Percentiles rank a stretch among this genome's conserved stretches.
Conservation (phyloP, 2,888 invertebrate species). For the Drosophila rellima region DNA sequence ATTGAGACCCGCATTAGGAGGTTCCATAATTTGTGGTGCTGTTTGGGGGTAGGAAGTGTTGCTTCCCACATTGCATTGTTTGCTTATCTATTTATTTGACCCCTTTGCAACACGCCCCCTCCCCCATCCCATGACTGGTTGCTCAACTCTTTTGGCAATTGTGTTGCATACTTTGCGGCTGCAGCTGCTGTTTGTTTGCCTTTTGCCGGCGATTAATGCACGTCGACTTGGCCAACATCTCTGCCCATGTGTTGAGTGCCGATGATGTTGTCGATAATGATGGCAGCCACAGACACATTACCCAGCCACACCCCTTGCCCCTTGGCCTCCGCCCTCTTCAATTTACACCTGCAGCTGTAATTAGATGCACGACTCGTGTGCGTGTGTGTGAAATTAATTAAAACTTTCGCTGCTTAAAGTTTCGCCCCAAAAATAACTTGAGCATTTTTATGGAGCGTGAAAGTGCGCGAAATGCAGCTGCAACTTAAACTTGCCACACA, state of each 20-base stretch:
- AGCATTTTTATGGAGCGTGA: constrained; percentile 52
- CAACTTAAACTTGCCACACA: constrained; percentile 24
- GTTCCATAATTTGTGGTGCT: not conserved
- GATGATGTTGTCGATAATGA: constrained; percentile 68
- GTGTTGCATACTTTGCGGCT: constrained; percentile 78
- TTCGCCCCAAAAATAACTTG: constrained; percentile 47
- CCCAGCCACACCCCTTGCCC: constrained; percentile 2
- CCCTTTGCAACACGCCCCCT: not conserved
- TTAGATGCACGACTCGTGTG: constrained; percentile 74
- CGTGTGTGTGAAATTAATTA: constrained; percentile 77
- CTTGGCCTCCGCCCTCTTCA: not conserved
- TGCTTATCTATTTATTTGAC: constrained; percentile 32
- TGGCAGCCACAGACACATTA: constrained; percentile 77
- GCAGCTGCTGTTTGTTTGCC: constrained; percentile 68
- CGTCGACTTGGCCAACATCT: constrained; percentile 7
- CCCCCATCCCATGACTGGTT: not conserved
- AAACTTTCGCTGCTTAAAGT: constrained; percentile 73
- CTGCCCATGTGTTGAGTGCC: constrained; percentile 15
- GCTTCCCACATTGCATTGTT: constrained; percentile 15
- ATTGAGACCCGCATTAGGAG: constrained; percentile 57
- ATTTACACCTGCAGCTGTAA: constrained; percentile 49
- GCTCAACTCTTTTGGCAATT: constrained; percentile 40
- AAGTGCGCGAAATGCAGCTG: constrained; percentile 38
- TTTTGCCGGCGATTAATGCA: constrained; percentile 53
- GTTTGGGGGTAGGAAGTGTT: not conserved